Percentiles rank a stretch among this genome's conserved stretches.
These are phyloP conservation scores for Trichechus manatus DNA, from an alignment of 2,113 vertebrate species.

Conservation along the genomic window DNA sequence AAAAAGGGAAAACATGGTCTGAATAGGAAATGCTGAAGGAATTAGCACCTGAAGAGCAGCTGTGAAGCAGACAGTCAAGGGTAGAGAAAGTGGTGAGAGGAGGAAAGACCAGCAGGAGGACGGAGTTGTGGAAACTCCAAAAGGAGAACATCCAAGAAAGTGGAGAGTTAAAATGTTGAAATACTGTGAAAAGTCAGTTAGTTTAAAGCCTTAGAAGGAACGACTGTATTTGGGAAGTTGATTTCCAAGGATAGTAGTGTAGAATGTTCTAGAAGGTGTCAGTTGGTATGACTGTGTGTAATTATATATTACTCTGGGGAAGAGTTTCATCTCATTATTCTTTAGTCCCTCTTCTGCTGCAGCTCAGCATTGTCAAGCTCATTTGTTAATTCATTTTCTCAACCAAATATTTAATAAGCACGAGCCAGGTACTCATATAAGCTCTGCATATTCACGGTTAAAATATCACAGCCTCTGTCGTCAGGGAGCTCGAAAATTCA, in stretches of 20 bases:
- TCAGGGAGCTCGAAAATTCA: background rate
- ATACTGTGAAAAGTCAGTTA: background rate
- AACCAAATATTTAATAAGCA: conserved; percentile 57
- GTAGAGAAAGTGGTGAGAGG: background rate
- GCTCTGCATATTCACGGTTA: background rate
- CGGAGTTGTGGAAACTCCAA: background rate
- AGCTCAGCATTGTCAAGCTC: background rate
- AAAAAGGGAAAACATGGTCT: background rate
- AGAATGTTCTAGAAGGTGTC: background rate
- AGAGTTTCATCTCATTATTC: background rate
- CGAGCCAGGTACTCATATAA: background rate
- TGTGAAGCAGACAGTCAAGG: background rate
- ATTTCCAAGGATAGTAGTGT: background rate
- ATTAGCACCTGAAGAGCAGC: background rate
- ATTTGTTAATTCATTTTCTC: conserved; percentile 56
- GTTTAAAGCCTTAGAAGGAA: background rate
- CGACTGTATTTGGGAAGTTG: background rate
- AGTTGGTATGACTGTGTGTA: background rate
- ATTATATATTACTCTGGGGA: background rate
- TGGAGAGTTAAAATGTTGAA: background rate
- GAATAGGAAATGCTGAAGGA: background rate
- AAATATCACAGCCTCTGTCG: background rate
- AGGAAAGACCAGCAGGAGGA: background rate
- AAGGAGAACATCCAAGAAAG: background rate
- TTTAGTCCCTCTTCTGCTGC: background rate